phyloP scores from a whole-genome alignment of 2,797 vertebrate genomes.

The Galaxias olidus region DNA sequence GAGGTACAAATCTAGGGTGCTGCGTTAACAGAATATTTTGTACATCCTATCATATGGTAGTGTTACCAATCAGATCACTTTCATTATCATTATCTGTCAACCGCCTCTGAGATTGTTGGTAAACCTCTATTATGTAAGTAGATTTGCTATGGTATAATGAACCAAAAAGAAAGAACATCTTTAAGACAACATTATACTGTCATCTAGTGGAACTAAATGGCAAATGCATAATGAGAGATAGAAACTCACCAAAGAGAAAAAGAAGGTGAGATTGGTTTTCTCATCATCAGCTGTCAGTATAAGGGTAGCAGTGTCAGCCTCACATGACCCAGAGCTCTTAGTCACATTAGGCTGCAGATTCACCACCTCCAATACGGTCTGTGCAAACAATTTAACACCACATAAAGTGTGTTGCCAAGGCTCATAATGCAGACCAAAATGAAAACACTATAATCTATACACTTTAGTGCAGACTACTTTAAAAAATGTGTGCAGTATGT shows the following conservation, averaged over 20 bases:
- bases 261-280: slow-evolving; percentile 71
- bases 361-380: slow-evolving; percentile 70
- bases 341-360: slow-evolving; percentile 79
- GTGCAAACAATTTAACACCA: slow-evolving; percentile 6
- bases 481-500: too few species aligned
- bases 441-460: too few species aligned
- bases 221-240: neutral
- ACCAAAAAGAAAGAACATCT: too few species aligned
- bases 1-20: too few species aligned
- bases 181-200: slow-evolving; percentile 14
- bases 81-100: too few species aligned
- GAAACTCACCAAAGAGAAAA: slow-evolving; percentile 76
- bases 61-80: too few species aligned
- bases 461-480: too few species aligned
- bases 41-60: too few species aligned
- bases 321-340: slow-evolving; percentile 71
- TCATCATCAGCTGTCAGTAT: slow-evolving; percentile 57
- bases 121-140: too few species aligned
- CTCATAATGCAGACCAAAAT: neutral
- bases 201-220: slow-evolving; percentile 47
- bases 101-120: too few species aligned
- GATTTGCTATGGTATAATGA: too few species aligned
- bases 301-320: slow-evolving; percentile 61
- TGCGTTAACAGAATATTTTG: too few species aligned
- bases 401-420: neutral